Evolutionary conservation across 2,888 invertebrate genomes (phyloP).

Genomic region (Temnothorax rugatulus): DNA sequence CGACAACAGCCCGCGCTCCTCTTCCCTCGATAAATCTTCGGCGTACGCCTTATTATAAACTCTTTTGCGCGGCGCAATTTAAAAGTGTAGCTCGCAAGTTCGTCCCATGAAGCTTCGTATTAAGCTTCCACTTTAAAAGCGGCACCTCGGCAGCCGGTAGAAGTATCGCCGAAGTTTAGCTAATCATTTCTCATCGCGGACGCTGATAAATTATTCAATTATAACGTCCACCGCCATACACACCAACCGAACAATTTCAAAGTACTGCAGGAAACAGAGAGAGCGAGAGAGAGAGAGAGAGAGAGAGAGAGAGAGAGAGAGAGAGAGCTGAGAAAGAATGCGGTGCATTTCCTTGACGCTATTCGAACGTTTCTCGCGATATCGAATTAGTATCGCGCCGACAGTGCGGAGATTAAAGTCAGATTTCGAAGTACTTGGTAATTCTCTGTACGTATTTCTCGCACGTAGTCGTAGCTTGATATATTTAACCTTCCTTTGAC

Average conservation of each 20-base stretch:
- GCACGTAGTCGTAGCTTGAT: conserved; percentile 55
- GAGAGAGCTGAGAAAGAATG: not conserved
- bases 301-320: not conserved
- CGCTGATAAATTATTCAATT: conserved; percentile 65
- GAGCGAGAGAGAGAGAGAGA: not conserved
- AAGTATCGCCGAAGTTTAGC: conserved; percentile 66
- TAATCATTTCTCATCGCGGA: conserved; percentile 64
- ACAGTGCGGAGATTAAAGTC: conserved; percentile 52
- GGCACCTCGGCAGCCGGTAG: conserved; percentile 49
- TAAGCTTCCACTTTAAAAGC: conserved; percentile 55
- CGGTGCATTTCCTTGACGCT: conserved; percentile 8
- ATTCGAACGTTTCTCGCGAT: conserved; percentile 49
- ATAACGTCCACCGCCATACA: conserved; percentile 15
- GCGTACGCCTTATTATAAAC: conserved; percentile 66
- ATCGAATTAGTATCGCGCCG: conserved; percentile 50
- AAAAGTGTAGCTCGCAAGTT: conserved; percentile 64
- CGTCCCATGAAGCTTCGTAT: conserved; percentile 56
- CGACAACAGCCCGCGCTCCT: conserved; percentile 12
- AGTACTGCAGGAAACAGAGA: not conserved
- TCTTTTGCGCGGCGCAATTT: conserved; percentile 69
- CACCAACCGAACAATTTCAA: not conserved
- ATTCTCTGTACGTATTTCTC: conserved; percentile 72
- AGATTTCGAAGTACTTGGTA: conserved; percentile 58
- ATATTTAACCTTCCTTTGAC: conserved; percentile 72
- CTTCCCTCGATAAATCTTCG: conserved; percentile 59